Evolutionary conservation across 2,113 vertebrate genomes (phyloP), one percentile per base, ranked within the genome.

Genomic region (Nycticryphes semicollaris): DNA sequence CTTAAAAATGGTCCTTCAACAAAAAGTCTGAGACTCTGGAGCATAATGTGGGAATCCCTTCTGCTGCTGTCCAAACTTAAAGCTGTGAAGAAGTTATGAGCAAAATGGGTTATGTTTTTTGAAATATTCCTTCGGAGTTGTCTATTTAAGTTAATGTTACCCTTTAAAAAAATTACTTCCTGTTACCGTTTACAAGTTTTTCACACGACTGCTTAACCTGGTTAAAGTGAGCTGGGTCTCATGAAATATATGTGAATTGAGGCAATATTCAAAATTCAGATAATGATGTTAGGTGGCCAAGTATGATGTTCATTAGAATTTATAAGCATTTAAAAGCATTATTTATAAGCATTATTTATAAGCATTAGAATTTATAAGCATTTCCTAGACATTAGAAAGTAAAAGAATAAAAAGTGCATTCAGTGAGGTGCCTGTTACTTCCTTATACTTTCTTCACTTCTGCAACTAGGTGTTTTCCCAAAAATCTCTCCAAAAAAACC

Each of bases 131-230:
- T 67, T 51, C 33, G 23, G 3, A 43, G 5, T 37, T 72, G 30
- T 23, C 70, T 48, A 20, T 31, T 90, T 75, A 66, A 50, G 7
- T 17, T 41, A 39, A 53, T 77, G 84, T 78, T 48, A 16, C 12
- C 30, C 8, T n/a, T 43, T 45, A 17, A 64, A 84, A 78, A 78
- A 57, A 9, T n/a, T 72, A 5, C 4, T 72, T 57, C 10, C 10
- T 47, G 2, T 56, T 86, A 22, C 8, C 43, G 4, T 35, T 37
- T 57, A 3, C 53, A 66, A 39, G 8, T 10, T 82, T 84, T 76
- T n/a, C 17, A 11, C 9, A 33, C 25, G 48, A 21, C 3, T 1
- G 6, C 4, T 83, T 92, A 57, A 3, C 0, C 1, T 80, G 7
- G 3, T 39, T 60, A 66, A 63, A 83, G 7, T 31, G 21, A 76